These are phyloP conservation scores for Pundamilia nyererei DNA, from an alignment of 2,113 vertebrate species.

Conservation along the genomic window DNA sequence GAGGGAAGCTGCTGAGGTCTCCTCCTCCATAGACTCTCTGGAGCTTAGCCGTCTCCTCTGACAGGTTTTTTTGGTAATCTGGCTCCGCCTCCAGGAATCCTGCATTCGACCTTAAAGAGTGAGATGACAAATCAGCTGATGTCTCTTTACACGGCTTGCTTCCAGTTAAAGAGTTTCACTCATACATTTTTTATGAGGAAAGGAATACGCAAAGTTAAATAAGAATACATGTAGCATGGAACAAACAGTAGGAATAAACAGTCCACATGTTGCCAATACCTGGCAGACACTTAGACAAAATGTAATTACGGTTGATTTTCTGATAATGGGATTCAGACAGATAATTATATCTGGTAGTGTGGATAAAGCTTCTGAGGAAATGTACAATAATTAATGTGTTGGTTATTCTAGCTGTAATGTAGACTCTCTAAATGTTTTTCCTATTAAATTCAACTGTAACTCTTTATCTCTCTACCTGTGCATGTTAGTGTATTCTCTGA, in stretches of 20 bases:
- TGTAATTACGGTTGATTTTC: accelerated
- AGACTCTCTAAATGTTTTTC: not conserved
- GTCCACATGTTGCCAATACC: accelerated
- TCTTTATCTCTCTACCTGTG: not conserved
- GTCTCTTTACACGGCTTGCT: not conserved
- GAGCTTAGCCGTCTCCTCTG: not conserved
- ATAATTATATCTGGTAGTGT: not conserved
- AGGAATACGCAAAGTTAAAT: not conserved
- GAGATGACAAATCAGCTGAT: not conserved
- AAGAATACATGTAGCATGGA: not conserved
- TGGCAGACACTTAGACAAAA: not conserved
- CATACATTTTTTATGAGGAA: not conserved
- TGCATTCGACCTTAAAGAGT: not conserved
- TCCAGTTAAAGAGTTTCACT: not conserved
- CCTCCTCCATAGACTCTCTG: not conserved
- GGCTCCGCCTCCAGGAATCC: not conserved
- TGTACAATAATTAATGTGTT: not conserved
- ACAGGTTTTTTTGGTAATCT: not conserved
- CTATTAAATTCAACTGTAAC: not conserved
- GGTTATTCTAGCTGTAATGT: not conserved
- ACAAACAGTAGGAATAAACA: not conserved
- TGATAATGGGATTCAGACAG: not conserved
- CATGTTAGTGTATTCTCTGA: not conserved
- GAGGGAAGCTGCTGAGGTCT: not conserved
- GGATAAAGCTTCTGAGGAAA: not conserved